Evolutionary conservation across 2,888 invertebrate species (phyloP).

Genomic region (Cataglyphis cursor): DNA sequence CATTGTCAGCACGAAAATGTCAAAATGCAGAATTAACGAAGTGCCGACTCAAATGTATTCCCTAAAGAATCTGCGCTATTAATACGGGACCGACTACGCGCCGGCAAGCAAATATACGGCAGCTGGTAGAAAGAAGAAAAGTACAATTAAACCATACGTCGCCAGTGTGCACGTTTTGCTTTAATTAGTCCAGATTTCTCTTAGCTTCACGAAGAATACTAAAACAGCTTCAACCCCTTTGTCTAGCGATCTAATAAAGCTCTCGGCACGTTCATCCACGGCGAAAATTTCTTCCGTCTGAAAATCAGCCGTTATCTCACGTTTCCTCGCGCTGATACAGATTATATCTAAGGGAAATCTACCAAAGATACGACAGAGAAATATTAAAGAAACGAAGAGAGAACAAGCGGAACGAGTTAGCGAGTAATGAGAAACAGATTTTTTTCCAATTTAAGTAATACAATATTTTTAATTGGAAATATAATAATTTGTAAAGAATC

Average conservation of each 20-base stretch:
- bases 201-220: conserved; percentile 63
- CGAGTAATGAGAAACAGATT: neutral
- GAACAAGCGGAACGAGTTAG: neutral
- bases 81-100: conserved; percentile 41
- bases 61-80: conserved; percentile 72
- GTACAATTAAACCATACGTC: conserved; percentile 69
- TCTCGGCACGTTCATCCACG: conserved; percentile 54
- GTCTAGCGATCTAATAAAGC: conserved; percentile 66
- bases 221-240: conserved; percentile 55
- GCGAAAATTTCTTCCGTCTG: conserved; percentile 38
- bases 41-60: conserved; percentile 66
- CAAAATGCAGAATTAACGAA: conserved; percentile 67
- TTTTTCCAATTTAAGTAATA: neutral
- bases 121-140: conserved; percentile 63
- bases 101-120: conserved; percentile 37
- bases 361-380: neutral
- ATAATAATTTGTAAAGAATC: neutral
- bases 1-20: neutral
- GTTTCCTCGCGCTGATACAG: neutral
- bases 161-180: conserved; percentile 60
- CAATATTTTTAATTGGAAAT: neutral
- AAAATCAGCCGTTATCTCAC: conserved; percentile 31
- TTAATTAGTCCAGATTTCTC: conserved; percentile 77
- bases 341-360: conserved; percentile 37
- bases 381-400: neutral